phyloP scores from a whole-genome alignment of 1,140 invertebrate species.

The Ridgeia piscesae region DNA sequence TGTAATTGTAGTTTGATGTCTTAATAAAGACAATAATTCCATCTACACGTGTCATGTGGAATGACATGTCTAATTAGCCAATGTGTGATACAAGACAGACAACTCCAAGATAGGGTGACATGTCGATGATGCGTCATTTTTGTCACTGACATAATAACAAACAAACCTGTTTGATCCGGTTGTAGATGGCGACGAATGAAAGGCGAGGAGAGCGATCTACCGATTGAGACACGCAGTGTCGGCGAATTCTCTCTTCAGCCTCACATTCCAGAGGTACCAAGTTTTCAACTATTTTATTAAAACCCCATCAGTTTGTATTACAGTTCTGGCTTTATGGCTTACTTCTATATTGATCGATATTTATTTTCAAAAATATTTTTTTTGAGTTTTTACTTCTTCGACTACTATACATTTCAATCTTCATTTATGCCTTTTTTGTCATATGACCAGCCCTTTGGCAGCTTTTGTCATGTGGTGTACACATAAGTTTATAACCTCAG shows the following conservation, averaged over 20 bases:
- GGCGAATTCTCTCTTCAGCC: neutral
- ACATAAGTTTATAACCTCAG: neutral
- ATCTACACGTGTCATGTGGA: too few species aligned
- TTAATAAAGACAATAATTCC: too few species aligned
- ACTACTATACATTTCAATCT: too few species aligned
- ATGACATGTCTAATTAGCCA: neutral
- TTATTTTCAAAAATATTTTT: too few species aligned
- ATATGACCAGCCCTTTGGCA: neutral
- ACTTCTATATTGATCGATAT: too few species aligned
- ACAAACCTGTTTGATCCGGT: neutral
- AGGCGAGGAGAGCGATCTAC: neutral
- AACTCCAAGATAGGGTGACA: neutral
- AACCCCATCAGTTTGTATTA: neutral
- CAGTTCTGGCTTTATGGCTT: too few species aligned
- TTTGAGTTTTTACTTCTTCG: too few species aligned
- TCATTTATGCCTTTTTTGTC: neutral
- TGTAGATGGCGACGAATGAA: neutral
- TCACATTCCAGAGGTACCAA: conserved; percentile 1
- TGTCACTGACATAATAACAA: neutral
- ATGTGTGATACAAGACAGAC: neutral
- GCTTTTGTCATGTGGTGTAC: too few species aligned
- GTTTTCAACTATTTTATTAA: conserved; percentile 8
- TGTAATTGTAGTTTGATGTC: too few species aligned
- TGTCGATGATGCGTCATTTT: neutral
- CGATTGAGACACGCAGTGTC: neutral